Base-by-base conservation (phyloP, 2,888 invertebrate species). In the Drosophila kuntzei region DNA sequence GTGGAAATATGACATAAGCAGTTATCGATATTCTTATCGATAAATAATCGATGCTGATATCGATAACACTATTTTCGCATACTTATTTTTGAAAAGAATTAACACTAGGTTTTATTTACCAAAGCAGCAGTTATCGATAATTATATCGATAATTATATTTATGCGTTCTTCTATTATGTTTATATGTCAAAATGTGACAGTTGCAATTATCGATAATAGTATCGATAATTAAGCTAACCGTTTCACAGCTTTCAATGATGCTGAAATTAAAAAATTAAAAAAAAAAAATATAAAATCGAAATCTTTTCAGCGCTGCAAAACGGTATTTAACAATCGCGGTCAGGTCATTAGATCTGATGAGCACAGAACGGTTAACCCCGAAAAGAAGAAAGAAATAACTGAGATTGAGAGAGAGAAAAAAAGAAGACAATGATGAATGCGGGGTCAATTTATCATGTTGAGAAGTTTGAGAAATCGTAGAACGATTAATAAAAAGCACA, bases 401-500 rank as follows among this genome's bases (percentile, higher is more conserved):
- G 49, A 32, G 29, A 51, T 55, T 41, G n/a, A 25, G 14, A 27
- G n/a, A 34, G 36, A 12, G 14, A 44, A 16, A 46, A 36, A 27
- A 46, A 9, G 27, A 27, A 37, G 4, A 25, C 51, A 71, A 67
- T 57, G 41, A n/a, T 37, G 14, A 16, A 46, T 18, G 32, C 9
- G 27, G 47, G 29, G 54, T 54, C 69, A 59, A 76, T 76, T 69
- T 69, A 76, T 76, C 76, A 72, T 69, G 55, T 59, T 36, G 47
- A 37, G n/a, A 22, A 41, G 27, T 27, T 44, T 47, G 29, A 47
- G 47, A 54, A 73, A 71, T 68, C 60, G 55, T 54, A 50, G 69
- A 68, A 59, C 79, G 67, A 87, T 80, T 73, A 83, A 85, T 80
- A 76, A 78, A 78, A 36, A 36, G 2, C 37, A 47, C 37, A 62